Percentiles rank a stretch among this genome's conserved stretches.
Evolutionary conservation across 2,113 vertebrate genomes (phyloP).

Genomic region (Entomyzon cyanotis): DNA sequence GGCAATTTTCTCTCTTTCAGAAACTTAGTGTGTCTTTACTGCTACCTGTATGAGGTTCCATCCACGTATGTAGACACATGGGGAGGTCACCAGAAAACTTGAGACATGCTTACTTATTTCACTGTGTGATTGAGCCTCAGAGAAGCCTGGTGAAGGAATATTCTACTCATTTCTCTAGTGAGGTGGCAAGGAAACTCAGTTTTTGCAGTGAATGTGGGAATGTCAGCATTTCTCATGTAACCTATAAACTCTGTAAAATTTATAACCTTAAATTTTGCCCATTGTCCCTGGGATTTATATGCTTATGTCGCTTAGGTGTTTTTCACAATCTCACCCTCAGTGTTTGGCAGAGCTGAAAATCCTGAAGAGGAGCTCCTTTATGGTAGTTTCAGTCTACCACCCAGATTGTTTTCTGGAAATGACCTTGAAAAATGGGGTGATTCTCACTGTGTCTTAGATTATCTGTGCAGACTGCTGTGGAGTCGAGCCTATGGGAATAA

Average conservation of each 20-base stretch:
- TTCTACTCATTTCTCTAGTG: background rate
- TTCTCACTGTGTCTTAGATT: background rate
- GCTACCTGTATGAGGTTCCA: background rate
- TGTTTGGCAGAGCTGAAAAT: background rate
- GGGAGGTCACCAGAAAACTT: background rate
- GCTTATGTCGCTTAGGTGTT: background rate
- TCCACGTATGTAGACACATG: background rate
- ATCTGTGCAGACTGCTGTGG: background rate
- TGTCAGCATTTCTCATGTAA: background rate
- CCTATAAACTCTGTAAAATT: background rate
- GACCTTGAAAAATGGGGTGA: conserved; percentile 19
- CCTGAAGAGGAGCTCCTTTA: background rate
- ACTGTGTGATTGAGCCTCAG: background rate
- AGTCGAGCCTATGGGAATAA: background rate
- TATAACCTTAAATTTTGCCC: background rate
- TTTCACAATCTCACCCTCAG: background rate
- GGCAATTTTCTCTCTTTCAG: background rate
- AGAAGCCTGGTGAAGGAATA: background rate
- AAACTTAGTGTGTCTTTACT: background rate
- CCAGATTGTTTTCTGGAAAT: background rate
- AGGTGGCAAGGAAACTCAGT: background rate
- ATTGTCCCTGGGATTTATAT: background rate
- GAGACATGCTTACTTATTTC: background rate
- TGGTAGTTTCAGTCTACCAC: background rate
- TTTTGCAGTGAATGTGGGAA: background rate